A percentile compares a stretch with the other conserved stretches of the same genome.
Evolutionary conservation across 2,113 vertebrate species (phyloP).

Genomic region (Phasianus colchicus): DNA sequence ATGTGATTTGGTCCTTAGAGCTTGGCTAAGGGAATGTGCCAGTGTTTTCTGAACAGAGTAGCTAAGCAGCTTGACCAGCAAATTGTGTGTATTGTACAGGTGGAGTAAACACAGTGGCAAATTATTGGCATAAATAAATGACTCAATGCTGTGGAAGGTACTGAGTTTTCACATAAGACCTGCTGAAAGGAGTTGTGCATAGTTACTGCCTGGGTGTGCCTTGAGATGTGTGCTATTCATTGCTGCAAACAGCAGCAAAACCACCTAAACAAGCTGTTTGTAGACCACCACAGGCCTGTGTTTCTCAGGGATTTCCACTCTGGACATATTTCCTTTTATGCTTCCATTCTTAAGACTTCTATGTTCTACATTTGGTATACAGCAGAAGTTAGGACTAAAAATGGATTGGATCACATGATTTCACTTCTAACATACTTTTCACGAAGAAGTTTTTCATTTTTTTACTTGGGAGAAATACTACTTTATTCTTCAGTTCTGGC

Average conservation of each 20-base stretch:
- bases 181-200: not conserved
- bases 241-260: not conserved
- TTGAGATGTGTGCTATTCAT: not conserved
- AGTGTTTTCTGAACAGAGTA: not conserved
- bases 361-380: not conserved
- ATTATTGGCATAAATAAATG: not conserved
- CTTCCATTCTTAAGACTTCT: not conserved
- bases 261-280: no score
- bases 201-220: not conserved
- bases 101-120: not conserved
- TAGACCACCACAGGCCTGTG: not conserved
- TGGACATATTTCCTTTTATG: not conserved
- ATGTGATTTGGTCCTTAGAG: not conserved
- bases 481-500: not conserved
- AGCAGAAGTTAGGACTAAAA: not conserved
- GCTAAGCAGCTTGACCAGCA: not conserved
- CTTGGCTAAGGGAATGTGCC: not conserved
- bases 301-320: not conserved
- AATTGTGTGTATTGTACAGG: no score
- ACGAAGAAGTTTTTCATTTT: not conserved
- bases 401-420: not conserved
- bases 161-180: accelerated
- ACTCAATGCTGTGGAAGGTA: not conserved
- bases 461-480: not conserved
- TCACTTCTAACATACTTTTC: not conserved